These are phyloP conservation scores for Steinernema hermaphroditum DNA, from an alignment of 2,888 invertebrate species.

Conservation along the genomic window DNA sequence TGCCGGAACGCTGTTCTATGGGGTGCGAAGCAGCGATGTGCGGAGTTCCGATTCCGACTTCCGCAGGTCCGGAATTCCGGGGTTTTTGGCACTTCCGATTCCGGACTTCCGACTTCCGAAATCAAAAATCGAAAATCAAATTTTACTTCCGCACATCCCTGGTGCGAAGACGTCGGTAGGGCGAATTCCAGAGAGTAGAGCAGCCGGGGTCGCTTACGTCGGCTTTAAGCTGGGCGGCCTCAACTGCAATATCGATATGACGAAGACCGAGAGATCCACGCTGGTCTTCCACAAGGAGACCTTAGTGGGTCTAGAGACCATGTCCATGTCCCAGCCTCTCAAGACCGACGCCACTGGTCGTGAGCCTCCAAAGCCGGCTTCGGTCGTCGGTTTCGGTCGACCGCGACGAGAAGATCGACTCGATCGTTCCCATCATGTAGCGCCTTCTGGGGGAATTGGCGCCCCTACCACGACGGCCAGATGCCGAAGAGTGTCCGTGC, in stretches of 20 bases:
- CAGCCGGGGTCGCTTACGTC: no score
- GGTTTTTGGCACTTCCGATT: no score
- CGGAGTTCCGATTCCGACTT: no score
- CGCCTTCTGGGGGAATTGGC: background rate
- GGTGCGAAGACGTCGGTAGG: no score
- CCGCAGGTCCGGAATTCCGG: no score
- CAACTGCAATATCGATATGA: conserved; percentile 28
- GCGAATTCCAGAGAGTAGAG: no score
- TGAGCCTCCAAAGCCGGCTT: conserved; percentile 4
- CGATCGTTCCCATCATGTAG: conserved; percentile 5
- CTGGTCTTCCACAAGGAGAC: background rate
- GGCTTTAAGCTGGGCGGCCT: conserved; percentile 36
- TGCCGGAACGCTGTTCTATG: no score
- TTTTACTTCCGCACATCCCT: no score
- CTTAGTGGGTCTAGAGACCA: background rate
- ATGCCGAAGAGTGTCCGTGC: conserved; percentile 16
- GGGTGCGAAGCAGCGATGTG: no score
- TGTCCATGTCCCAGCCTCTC: background rate
- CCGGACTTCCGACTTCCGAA: no score
- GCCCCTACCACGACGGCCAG: background rate
- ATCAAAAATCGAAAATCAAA: no score
- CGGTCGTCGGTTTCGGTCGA: conserved; percentile 29
- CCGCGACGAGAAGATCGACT: conserved; percentile 29
- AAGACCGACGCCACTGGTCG: conserved; percentile 2
- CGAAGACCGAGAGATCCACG: background rate